Evolutionary conservation across 2,888 invertebrate genomes (phyloP), one percentile per base, ranked within the genome.

Genomic region (Cerastoderma edule): DNA sequence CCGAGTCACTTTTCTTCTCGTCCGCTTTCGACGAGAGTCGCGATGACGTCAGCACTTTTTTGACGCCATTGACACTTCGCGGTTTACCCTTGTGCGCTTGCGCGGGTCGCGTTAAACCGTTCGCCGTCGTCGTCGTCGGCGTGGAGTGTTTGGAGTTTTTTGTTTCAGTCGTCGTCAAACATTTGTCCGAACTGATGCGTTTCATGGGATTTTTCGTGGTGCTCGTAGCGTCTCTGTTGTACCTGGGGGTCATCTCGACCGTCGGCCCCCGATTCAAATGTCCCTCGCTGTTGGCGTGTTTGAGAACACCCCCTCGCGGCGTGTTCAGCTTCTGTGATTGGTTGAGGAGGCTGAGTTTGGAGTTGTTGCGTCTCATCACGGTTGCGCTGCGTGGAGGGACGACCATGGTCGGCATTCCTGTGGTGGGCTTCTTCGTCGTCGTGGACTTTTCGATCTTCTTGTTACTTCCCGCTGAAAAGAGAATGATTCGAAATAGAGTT

Each of bases 341-440:
- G 66, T 83, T 82, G 3, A 68, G 70, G 5, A 80, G 69, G 39
- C 71, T 73, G n/a, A 78, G 67, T 50, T 83, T 85, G 24, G 80
- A 66, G 57, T 73, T 71, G 24, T 67, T 60, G 24, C 75, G 64
- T 24, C 72, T 74, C 10, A 71, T 24, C 27, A 46, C 68, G 6
- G 50, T 53, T 0, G 46, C 16, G 30, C 72, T 63, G 8, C 75
- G 65, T 5, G 70, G 63, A 2, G 78, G 27, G 6, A 54, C 44
- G 6, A 67, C 57, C 16, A 67, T 56, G 4, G 70, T 66, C 6
- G 60, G 53, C 32, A 57, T 57, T 19, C 67, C 70, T 60, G 57
- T 63, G n/a, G n/a, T n/a, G n/a, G n/a, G n/a, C n/a, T n/a, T n/a
- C n/a, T n/a, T n/a, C 16, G 66, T 57, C 32, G 32, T 57, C 8